These are phyloP conservation scores for Hirtodrosophila cameraria DNA, from an alignment of 2,888 invertebrate genomes.

Conservation along the genomic window DNA sequence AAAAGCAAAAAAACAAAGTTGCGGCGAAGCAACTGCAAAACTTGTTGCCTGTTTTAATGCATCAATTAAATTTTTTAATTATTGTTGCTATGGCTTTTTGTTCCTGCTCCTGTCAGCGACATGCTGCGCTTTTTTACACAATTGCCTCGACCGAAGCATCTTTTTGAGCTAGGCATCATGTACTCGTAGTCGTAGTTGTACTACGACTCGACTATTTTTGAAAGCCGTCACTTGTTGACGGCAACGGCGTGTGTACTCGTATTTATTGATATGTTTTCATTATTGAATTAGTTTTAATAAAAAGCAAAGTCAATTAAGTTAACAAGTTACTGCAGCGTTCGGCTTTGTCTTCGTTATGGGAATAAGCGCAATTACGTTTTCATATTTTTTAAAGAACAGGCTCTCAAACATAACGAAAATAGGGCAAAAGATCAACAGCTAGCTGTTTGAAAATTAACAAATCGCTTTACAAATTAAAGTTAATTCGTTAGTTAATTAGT, in stretches of 20 bases:
- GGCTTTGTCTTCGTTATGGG: slow-evolving; percentile 34
- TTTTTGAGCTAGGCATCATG: slow-evolving; percentile 22
- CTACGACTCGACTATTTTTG: slow-evolving; percentile 59
- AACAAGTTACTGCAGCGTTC: slow-evolving; percentile 35
- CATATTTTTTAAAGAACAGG: slow-evolving; percentile 9
- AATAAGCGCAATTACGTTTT: slow-evolving; percentile 44
- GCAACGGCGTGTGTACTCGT: slow-evolving; percentile 49
- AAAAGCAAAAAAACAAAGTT: slow-evolving; percentile 33
- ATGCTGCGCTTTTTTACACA: slow-evolving; percentile 65
- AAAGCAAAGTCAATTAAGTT: slow-evolving; percentile 70
- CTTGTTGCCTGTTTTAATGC: slow-evolving; percentile 75
- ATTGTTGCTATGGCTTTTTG: slow-evolving; percentile 66
- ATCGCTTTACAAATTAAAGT: slow-evolving; percentile 16
- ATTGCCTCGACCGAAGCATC: slow-evolving; percentile 36
- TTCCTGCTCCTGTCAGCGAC: slow-evolving; percentile 67
- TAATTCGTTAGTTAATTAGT: slow-evolving; percentile 29
- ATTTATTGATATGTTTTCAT: slow-evolving; percentile 78
- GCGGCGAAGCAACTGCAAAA: slow-evolving; percentile 45
- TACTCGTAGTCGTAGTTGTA: no score
- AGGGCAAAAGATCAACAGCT: slow-evolving; percentile 6
- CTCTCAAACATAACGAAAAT: slow-evolving; percentile 7
- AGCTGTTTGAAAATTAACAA: slow-evolving; percentile 8
- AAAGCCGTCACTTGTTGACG: slow-evolving; percentile 66
- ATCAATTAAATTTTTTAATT: slow-evolving; percentile 79
- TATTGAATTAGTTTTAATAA: slow-evolving; percentile 76